Base-by-base conservation (phyloP, 2,797 vertebrate species). In the Ctenosaura bakeri region DNA sequence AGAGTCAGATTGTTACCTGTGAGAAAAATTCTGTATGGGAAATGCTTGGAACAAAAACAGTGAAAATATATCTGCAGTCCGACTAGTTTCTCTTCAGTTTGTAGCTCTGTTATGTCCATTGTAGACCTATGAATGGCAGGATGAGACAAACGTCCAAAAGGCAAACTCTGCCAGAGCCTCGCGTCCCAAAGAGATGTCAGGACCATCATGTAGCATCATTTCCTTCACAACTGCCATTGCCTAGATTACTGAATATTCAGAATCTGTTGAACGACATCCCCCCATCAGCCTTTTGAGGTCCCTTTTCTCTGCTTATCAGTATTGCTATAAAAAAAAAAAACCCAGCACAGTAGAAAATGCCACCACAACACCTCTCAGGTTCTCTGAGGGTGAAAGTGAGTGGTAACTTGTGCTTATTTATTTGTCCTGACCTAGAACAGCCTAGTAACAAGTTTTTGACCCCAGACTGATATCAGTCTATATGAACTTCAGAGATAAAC, bases 1-100 rank as follows among this genome's bases (percentile, higher is more conserved):
- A 93, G 69, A 95, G 90, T 81, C 90, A 91, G 90, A 86, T 81
- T 85, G 92, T 35, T 76, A 26, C 77, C 92, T 87, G 76, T 94
- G 26, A 94, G 80, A 89, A 92, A 93, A 94, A 90, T 52, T 46
- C 59, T 50, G 83, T 69, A 92, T 84, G 93, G 66, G 56, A 77
- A 42, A 91, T 89, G 88, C 90, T 89, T 92, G 29, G 54, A 32
- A 29, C 73, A 29, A 66, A 26, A 79, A 56, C 62, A 88, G 87
- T 79, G 81, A 59, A 74, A 90, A 88, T 56, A 80, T 88, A 62
- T 79, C 84, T 88, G 56, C 89, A 88, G 76, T 79, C 74, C 66
- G 29, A 86, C 83, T 90, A 86, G 29, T 86, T 90, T 90, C 69
- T 80, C 82, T 82, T 66, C 74, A 86, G 46, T 88, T 90, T 88